Evolutionary conservation across 2,113 vertebrate species (phyloP), one percentile per base, ranked within the genome.

Genomic region (Galemys pyrenaicus): DNA sequence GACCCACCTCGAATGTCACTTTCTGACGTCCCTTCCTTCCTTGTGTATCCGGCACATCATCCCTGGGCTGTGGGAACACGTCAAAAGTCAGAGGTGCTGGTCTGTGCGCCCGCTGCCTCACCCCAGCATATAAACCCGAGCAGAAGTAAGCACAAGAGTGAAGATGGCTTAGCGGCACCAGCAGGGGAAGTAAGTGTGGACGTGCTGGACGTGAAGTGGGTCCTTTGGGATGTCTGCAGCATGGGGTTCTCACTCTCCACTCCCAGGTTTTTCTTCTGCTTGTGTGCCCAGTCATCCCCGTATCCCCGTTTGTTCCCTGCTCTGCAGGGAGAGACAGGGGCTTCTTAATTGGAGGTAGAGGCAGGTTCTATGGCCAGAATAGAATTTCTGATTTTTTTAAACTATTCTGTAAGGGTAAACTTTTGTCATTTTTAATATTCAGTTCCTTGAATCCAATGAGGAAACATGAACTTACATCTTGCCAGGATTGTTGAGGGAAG

Each of bases 391-490:
- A 35, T 39, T 78, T 54, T 73, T 16, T 12, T n/a, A 19, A 19
- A 56, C 54, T 56, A 26, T 39, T 62, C 30, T 78, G 35, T 49
- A 86, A 58, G 6, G 9, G 81, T 37, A 62, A 41, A 86, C 22
- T 83, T 78, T 74, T 93, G 7, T 35, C 37, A 16, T 84, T 70
- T 89, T 84, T 80, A 75, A 80, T 87, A 67, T 67, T 80, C 17
- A 54, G 10, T 39, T 82, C 44, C 30, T n/a, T 89, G 54, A 70
- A 82, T 64, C 62, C 56, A 81, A 32, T 93, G 75, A 87, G 60
- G 74, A 97, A 70, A 81, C 92, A 92, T 12, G 92, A 35, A 30
- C 73, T 87, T 91, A 85, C 73, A 92, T 46, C 20, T 81, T 96
- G 62, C 65, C 84, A 94, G 71, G 35, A 19, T 67, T 94, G 30